These are phyloP conservation scores for Autographa pulchrina DNA, from an alignment of 2,888 invertebrate genomes.

Conservation along the genomic window DNA sequence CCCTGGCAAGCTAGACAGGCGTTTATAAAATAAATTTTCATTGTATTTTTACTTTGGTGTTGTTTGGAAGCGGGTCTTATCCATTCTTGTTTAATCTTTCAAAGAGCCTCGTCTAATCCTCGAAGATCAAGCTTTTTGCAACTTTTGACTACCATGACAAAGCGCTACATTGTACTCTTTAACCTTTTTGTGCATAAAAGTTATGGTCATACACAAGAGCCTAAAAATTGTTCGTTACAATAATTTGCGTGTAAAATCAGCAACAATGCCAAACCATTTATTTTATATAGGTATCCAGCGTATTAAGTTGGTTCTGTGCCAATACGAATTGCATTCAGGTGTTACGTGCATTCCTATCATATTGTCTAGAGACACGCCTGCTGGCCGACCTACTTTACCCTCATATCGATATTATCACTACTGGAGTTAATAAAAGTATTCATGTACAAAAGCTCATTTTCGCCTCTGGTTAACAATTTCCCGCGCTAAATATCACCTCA, in stretches of 20 bases:
- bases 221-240: constrained; percentile 22
- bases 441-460: constrained; percentile 56
- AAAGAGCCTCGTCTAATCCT: constrained; percentile 70
- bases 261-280: constrained; percentile 47
- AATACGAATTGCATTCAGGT: constrained; percentile 67
- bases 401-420: constrained; percentile 36
- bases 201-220: constrained; percentile 18
- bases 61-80: constrained; percentile 68
- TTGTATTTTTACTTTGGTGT: constrained; percentile 67
- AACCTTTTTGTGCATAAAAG: constrained; percentile 16
- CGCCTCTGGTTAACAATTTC: constrained; percentile 68
- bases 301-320: constrained; percentile 67
- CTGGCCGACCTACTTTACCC: constrained; percentile 36
- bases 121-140: constrained; percentile 67
- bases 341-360: constrained; percentile 52
- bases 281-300: constrained; percentile 24
- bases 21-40: constrained; percentile 80
- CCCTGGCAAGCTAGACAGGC: constrained; percentile 63
- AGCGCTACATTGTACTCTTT: constrained; percentile 30
- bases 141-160: constrained; percentile 49
- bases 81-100: constrained; percentile 74
- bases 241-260: constrained; percentile 42
- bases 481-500: constrained; percentile 74
- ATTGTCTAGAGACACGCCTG: constrained; percentile 47
- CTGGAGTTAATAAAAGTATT: constrained; percentile 46